A percentile compares a stretch with the other conserved stretches of the same genome.
Conservation (phyloP, 2,888 invertebrate species). For the Cenopis cana region DNA sequence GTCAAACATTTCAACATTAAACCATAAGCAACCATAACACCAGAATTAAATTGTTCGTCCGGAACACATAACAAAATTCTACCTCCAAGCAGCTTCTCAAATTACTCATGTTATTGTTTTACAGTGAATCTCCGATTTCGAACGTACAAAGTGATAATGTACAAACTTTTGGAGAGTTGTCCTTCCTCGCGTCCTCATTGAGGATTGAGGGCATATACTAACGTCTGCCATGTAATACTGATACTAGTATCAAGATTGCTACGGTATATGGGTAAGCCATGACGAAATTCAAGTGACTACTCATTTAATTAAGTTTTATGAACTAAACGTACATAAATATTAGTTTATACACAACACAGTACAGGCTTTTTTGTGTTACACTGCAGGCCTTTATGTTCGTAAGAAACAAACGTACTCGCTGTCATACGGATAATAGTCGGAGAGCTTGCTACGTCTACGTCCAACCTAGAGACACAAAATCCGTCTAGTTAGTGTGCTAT, state of each 20-base stretch:
- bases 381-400: too few species aligned
- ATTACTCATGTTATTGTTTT: slow-evolving; percentile 19
- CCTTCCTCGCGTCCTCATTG: slow-evolving; percentile 21
- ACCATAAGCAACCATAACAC: not conserved
- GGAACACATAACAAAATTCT: not conserved
- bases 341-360: too few species aligned
- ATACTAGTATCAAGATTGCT: slow-evolving; percentile 1
- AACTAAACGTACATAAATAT: too few species aligned
- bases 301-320: not conserved
- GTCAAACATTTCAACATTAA: not conserved
- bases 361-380: too few species aligned
- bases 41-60: not conserved
- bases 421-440: too few species aligned
- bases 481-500: too few species aligned
- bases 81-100: slow-evolving; percentile 15
- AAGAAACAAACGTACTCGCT: too few species aligned
- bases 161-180: slow-evolving; percentile 12
- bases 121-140: slow-evolving; percentile 18
- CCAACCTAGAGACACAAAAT: too few species aligned
- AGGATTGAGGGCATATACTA: slow-evolving; percentile 15
- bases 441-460: too few species aligned
- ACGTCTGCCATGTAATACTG: slow-evolving; percentile 4
- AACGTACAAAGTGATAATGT: slow-evolving; percentile 8
- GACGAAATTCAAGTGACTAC: not conserved
- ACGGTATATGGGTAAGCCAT: not conserved